Percentiles rank a stretch among this genome's conserved stretches.
These are phyloP conservation scores for Caenorhabditis wallacei DNA, from an alignment of 2,888 invertebrate species.

Conservation along the genomic window DNA sequence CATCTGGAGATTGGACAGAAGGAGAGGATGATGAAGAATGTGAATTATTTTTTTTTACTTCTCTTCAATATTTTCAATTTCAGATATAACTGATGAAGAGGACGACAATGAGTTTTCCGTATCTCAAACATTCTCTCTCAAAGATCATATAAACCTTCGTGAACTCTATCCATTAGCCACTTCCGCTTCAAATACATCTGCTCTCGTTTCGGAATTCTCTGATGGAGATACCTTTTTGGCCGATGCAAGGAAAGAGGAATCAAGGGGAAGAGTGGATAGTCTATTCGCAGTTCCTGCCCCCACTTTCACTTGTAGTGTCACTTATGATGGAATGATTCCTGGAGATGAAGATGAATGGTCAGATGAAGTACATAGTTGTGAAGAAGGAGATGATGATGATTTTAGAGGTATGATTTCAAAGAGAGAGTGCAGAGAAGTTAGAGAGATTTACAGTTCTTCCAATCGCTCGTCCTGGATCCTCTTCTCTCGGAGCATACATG, in stretches of 20 bases:
- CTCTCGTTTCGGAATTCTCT: slow-evolving; percentile 73
- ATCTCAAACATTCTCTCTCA: slow-evolving; percentile 72
- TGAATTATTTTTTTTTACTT: slow-evolving; percentile 20
- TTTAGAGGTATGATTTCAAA: slow-evolving; percentile 59
- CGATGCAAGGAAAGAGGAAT: slow-evolving; percentile 63
- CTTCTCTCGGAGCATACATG: slow-evolving; percentile 73
- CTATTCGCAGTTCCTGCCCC: slow-evolving; percentile 76
- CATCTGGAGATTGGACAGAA: slow-evolving; percentile 70
- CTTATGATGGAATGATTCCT: slow-evolving; percentile 76
- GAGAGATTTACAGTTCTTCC: slow-evolving; percentile 65
- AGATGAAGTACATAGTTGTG: slow-evolving; percentile 71
- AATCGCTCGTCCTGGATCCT: slow-evolving; percentile 64
- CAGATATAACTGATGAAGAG: slow-evolving; percentile 57
- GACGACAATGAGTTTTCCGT: slow-evolving; percentile 68
- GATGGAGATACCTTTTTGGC: slow-evolving; percentile 72
- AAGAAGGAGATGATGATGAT: slow-evolving; percentile 69
- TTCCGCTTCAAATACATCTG: slow-evolving; percentile 59
- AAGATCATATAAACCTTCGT: slow-evolving; percentile 59
- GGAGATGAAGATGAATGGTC: slow-evolving; percentile 66
- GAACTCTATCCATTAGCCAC: slow-evolving; percentile 69
- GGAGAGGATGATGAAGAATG: slow-evolving; percentile 70
- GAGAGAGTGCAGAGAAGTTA: too few species aligned
- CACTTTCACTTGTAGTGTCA: slow-evolving; percentile 81
- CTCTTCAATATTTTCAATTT: slow-evolving; percentile 4
- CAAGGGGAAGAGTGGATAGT: slow-evolving; percentile 75